phyloP scores from a whole-genome alignment of 2,888 invertebrate genomes.

The Lysandra coridon region DNA sequence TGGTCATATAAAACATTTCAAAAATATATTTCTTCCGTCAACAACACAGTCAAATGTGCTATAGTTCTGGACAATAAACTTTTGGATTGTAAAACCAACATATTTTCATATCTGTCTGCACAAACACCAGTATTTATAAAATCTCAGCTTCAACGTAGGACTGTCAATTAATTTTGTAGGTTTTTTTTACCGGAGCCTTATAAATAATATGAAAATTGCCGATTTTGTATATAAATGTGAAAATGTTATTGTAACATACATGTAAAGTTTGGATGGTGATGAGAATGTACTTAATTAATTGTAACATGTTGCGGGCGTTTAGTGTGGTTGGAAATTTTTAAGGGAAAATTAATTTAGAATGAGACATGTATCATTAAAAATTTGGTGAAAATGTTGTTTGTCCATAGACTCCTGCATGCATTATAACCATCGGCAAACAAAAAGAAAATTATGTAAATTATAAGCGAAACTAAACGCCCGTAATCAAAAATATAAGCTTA shows the following conservation, averaged over 20 bases:
- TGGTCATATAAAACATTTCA: neutral
- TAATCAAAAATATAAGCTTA: neutral
- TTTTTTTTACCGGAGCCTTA: constrained; percentile 32
- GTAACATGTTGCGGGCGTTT: constrained; percentile 18
- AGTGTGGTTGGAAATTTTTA: neutral
- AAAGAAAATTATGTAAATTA: neutral
- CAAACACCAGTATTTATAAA: constrained; percentile 27
- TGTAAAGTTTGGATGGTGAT: constrained; percentile 49
- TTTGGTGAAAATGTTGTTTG: neutral
- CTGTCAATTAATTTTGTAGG: constrained; percentile 26
- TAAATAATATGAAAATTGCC: constrained; percentile 20
- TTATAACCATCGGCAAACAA: neutral
- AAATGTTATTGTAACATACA: constrained; percentile 48
- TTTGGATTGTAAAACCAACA: neutral
- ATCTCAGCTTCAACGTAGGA: constrained; percentile 27
- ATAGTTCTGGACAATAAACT: neutral
- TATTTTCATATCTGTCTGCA: neutral
- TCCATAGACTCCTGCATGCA: neutral
- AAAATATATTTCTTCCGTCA: neutral
- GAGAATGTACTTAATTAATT: constrained; percentile 64
- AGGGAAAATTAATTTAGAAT: neutral
- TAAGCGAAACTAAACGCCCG: neutral
- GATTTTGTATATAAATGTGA: constrained; percentile 16
- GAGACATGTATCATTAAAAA: neutral
- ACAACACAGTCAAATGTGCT: neutral